Conservation (phyloP, 1,140 invertebrate genomes). For the Oedothorax gibbosus region DNA sequence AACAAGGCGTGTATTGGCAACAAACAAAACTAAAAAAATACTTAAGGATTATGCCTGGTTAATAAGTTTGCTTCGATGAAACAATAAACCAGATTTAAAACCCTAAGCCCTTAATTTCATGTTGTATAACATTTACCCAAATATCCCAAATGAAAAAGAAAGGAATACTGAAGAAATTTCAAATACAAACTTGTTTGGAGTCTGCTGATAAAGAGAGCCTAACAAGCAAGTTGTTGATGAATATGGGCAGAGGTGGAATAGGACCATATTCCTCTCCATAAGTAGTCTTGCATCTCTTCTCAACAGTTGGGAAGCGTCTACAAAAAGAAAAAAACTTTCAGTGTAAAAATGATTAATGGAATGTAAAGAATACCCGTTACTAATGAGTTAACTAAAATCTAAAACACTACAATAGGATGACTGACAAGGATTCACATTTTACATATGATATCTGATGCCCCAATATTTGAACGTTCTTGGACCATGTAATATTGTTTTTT, state of each 20-base stretch:
- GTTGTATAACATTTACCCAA: too few relatives aligned
- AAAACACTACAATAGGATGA: not conserved
- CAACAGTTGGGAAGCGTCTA: conserved; percentile 35
- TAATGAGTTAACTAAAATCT: not conserved
- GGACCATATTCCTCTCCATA: conserved; percentile 13
- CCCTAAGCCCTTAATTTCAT: too few relatives aligned
- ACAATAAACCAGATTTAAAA: too few relatives aligned
- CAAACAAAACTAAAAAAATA: too few relatives aligned
- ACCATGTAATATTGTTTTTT: not conserved
- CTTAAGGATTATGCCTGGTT: too few relatives aligned
- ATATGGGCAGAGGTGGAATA: conserved; percentile 3
- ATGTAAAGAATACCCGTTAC: not conserved
- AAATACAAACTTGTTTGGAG: conserved; percentile 24
- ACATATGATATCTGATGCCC: too few relatives aligned
- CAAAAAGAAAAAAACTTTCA: not conserved
- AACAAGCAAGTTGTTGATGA: conserved; percentile 16
- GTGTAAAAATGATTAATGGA: not conserved
- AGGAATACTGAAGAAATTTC: not conserved
- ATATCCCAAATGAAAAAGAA: too few relatives aligned
- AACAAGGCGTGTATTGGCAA: too few relatives aligned
- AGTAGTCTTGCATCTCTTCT: conserved; percentile 11
- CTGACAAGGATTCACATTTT: too few relatives aligned
- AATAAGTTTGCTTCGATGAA: too few relatives aligned
- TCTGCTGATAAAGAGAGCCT: conserved; percentile 15
- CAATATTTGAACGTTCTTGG: not conserved